Evolutionary conservation across 2,113 vertebrate species (phyloP).

Genomic region (Rhynchomys soricoides): DNA sequence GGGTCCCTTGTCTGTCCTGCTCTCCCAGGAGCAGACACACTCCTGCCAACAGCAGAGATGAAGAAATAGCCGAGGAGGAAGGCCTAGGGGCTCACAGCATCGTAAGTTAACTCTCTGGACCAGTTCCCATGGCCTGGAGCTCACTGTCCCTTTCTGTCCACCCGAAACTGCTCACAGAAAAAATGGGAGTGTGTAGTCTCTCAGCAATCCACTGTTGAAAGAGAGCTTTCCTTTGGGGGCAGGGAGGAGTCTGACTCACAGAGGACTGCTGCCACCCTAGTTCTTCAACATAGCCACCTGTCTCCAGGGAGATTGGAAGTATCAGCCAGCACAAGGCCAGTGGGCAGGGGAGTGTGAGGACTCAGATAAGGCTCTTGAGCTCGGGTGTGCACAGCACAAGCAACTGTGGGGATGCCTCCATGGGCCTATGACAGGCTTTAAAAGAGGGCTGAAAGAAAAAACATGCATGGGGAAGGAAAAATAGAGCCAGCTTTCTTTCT

Average conservation of each 20-base stretch:
- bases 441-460: background rate
- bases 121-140: background rate
- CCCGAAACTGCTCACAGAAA: background rate
- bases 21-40: background rate
- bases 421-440: background rate
- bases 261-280: background rate
- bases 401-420: background rate
- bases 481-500: background rate
- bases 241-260: background rate
- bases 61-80: background rate
- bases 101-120: background rate
- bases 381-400: background rate
- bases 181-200: background rate
- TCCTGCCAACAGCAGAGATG: background rate
- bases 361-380: slow-evolving; percentile 64
- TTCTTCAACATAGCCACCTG: slow-evolving; percentile 18
- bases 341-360: background rate
- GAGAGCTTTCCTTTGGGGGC: background rate
- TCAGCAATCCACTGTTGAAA: background rate
- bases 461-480: background rate
- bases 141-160: background rate
- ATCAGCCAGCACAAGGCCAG: slow-evolving; percentile 54
- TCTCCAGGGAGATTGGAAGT: slow-evolving; percentile 63
- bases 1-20: background rate
- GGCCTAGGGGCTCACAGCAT: background rate